These are phyloP conservation scores for Lophotriccus pileatus DNA, from an alignment of 2,797 vertebrate species.

Conservation along the genomic window DNA sequence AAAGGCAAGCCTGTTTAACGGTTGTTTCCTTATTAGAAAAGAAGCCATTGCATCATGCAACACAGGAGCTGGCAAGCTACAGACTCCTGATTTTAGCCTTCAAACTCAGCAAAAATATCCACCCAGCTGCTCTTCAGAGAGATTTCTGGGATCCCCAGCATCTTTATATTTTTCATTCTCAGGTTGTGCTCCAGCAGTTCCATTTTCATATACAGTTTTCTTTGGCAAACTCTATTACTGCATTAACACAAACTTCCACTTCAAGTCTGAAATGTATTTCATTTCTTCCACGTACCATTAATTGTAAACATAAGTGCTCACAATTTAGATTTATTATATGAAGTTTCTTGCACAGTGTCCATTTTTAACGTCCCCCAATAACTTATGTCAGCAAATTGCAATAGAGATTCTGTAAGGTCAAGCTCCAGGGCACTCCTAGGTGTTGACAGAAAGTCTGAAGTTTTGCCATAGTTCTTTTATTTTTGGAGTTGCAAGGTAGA, in stretches of 20 bases:
- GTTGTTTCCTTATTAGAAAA: neutral
- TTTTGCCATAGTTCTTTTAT: neutral
- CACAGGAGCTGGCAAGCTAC: neutral
- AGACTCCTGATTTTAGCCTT: neutral
- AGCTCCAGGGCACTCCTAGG: neutral
- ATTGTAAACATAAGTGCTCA: neutral
- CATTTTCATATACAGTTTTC: conserved; percentile 26
- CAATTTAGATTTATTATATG: neutral
- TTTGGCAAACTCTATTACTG: conserved; percentile 32
- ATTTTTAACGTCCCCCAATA: neutral
- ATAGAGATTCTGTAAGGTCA: neutral
- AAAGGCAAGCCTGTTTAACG: neutral
- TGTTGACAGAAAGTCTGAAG: neutral
- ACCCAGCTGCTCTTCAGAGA: conserved; percentile 24
- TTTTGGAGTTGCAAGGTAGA: neutral
- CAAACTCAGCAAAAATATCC: conserved; percentile 27
- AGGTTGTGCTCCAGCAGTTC: conserved; percentile 22
- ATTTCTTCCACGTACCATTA: neutral
- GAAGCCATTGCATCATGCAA: conserved; percentile 7
- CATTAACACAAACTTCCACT: conserved; percentile 12
- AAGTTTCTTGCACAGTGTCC: neutral
- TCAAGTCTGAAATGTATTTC: neutral
- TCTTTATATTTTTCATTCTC: conserved; percentile 16
- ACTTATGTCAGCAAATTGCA: neutral
- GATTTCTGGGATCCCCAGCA: conserved; percentile 15